A percentile compares a stretch with the other conserved stretches of the same genome.
These are phyloP conservation scores for Macaria notata DNA, from an alignment of 2,888 invertebrate genomes.

Conservation along the genomic window DNA sequence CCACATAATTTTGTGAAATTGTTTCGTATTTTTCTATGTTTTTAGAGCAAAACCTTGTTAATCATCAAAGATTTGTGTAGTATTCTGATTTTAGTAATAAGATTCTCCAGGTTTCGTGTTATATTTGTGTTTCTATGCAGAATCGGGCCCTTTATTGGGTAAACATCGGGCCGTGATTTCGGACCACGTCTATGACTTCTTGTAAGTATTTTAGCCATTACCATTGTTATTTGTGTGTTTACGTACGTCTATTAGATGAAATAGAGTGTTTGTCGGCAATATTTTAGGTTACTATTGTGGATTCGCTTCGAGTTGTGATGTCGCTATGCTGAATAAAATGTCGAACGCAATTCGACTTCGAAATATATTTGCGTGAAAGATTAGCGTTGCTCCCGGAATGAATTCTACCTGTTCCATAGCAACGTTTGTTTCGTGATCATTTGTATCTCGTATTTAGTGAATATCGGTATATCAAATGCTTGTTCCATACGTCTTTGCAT, in stretches of 20 bases:
- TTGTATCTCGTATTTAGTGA: no score
- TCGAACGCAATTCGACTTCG: conserved; percentile 44
- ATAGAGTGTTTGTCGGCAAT: conserved; percentile 41
- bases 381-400: conserved; percentile 27
- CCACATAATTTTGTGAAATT: conserved; percentile 69
- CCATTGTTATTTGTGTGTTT: conserved; percentile 49
- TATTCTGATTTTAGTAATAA: conserved; percentile 58
- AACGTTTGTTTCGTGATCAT: conserved; percentile 1
- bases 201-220: conserved; percentile 75
- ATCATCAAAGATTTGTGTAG: conserved; percentile 51
- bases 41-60: conserved; percentile 60
- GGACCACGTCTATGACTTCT: conserved; percentile 81
- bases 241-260: conserved; percentile 38
- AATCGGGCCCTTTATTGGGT: conserved; percentile 68
- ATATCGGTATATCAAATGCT: no score
- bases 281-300: conserved; percentile 35
- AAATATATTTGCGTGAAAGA: conserved; percentile 45
- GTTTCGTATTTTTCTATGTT: conserved; percentile 70
- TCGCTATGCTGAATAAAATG: conserved; percentile 53
- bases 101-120: conserved; percentile 69
- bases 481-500: no score
- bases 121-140: conserved; percentile 55
- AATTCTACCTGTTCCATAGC: neutral
- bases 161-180: conserved; percentile 77
- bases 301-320: conserved; percentile 58